phyloP scores from a whole-genome alignment of 2,113 vertebrate genomes.

The Solea solea region DNA sequence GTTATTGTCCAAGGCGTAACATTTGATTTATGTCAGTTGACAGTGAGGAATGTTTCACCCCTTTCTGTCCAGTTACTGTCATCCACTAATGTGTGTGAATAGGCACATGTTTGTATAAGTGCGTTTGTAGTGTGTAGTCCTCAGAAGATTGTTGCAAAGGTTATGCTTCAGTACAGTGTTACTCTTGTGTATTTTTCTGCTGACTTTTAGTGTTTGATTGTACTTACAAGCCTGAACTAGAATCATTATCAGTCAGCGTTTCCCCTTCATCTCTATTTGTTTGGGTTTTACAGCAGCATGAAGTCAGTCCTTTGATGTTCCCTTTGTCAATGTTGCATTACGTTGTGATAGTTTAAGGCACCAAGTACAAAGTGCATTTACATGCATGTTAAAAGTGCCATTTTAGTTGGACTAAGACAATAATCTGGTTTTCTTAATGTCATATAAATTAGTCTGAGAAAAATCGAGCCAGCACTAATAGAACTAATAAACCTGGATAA shows the following conservation, averaged over 20 bases:
- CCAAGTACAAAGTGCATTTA: conserved; percentile 9
- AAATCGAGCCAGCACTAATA: too few relatives aligned
- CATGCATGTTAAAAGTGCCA: neutral
- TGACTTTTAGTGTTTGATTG: conserved; percentile 37
- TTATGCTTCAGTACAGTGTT: neutral
- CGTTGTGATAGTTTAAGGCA: neutral
- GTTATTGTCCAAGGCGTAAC: neutral
- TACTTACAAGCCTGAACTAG: conserved; percentile 30
- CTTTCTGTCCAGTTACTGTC: neutral
- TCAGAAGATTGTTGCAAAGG: conserved; percentile 38
- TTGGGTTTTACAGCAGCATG: neutral
- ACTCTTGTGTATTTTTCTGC: conserved; percentile 39
- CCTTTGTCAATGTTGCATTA: conserved; percentile 20
- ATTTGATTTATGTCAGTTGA: neutral
- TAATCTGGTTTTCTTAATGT: too few relatives aligned
- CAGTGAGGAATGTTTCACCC: neutral
- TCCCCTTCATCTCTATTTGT: conserved; percentile 12
- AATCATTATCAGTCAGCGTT: conserved; percentile 7
- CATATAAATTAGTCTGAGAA: too few relatives aligned
- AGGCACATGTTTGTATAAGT: neutral
- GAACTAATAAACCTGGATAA: too few relatives aligned
- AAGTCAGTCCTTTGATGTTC: conserved; percentile 21
- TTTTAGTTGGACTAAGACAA: too few relatives aligned
- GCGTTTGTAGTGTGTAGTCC: conserved; percentile 3
- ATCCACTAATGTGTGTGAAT: too few relatives aligned